These are phyloP conservation scores for Lasioglossum lativentre DNA, from an alignment of 2,888 invertebrate species.

Conservation along the genomic window DNA sequence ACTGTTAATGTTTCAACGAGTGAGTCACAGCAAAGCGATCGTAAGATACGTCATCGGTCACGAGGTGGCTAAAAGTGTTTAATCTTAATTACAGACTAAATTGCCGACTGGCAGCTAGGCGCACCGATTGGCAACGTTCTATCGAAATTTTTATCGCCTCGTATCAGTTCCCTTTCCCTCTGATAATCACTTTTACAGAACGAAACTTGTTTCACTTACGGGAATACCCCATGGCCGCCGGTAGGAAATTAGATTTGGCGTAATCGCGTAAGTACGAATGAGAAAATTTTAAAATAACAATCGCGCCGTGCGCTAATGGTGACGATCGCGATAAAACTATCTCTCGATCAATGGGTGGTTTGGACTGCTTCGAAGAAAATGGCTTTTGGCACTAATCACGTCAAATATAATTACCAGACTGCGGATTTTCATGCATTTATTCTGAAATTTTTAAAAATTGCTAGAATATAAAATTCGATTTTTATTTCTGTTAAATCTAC, in stretches of 20 bases:
- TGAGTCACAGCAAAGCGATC: background rate
- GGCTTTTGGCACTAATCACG: background rate
- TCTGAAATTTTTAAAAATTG: too few species aligned
- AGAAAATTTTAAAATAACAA: constrained; percentile 39
- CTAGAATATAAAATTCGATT: too few species aligned
- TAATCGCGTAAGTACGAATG: constrained; percentile 38
- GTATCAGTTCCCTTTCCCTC: constrained; percentile 37
- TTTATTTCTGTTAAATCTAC: too few species aligned
- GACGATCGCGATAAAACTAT: constrained; percentile 21
- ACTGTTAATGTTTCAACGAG: background rate
- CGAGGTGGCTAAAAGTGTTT: constrained; percentile 11
- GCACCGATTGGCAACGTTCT: constrained; percentile 27
- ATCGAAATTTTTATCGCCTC: constrained; percentile 31
- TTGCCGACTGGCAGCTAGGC: constrained; percentile 30
- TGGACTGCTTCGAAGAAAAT: background rate
- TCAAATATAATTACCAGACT: background rate
- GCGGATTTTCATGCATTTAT: background rate
- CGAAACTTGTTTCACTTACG: constrained; percentile 28
- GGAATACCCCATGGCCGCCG: constrained; percentile 19
- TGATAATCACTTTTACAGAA: constrained; percentile 32
- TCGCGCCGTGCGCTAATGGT: background rate
- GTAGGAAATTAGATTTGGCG: constrained; percentile 48
- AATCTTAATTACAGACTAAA: constrained; percentile 47
- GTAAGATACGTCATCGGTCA: background rate
- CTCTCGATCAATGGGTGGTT: constrained; percentile 6